These are phyloP conservation scores for Grammomys dolichurus DNA, from an alignment of 2,113 vertebrate genomes.

Conservation along the genomic window DNA sequence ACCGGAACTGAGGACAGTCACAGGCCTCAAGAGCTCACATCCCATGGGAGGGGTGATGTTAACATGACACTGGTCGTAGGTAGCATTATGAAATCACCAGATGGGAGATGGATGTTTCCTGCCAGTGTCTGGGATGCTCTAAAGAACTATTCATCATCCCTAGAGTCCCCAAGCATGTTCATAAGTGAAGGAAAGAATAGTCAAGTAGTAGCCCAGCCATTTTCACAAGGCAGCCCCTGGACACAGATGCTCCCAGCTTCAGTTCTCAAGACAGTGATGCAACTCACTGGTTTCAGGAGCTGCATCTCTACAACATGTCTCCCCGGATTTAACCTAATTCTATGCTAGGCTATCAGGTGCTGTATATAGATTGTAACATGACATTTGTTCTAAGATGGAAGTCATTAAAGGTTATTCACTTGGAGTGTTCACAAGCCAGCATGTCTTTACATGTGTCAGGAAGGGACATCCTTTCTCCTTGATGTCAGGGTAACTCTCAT, in stretches of 20 bases:
- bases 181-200: background rate
- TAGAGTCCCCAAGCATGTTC: background rate
- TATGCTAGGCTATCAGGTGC: background rate
- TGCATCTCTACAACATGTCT: background rate
- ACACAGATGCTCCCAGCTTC: background rate
- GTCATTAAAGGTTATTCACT: slow-evolving; percentile 11
- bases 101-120: background rate
- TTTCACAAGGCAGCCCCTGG: background rate
- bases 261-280: background rate
- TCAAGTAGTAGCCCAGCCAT: background rate
- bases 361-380: background rate
- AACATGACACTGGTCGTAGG: background rate
- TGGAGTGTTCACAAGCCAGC: background rate
- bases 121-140: background rate
- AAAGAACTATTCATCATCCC: background rate
- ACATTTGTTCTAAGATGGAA: slow-evolving; percentile 13
- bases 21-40: background rate
- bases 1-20: background rate
- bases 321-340: background rate
- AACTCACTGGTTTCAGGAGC: background rate
- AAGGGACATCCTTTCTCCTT: background rate
- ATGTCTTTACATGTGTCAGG: background rate
- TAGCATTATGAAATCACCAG: background rate
- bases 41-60: background rate
- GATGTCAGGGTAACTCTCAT: background rate